Percentiles rank a stretch among this genome's conserved stretches.
Evolutionary conservation across 2,888 invertebrate species (phyloP).

Genomic region (Sussaba pulchella): DNA sequence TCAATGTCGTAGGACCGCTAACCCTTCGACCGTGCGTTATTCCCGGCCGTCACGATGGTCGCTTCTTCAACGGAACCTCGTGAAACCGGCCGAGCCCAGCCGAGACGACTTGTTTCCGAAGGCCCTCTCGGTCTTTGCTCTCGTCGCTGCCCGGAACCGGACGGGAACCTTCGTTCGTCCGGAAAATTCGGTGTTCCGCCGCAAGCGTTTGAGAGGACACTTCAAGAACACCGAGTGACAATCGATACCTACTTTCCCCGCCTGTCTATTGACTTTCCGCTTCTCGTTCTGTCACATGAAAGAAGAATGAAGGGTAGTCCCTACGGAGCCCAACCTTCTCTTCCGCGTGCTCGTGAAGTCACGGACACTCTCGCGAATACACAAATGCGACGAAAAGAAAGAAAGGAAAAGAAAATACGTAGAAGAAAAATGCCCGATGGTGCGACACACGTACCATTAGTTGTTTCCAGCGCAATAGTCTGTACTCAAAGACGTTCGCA

Average conservation of each 20-base stretch:
- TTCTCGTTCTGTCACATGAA: constrained; percentile 1
- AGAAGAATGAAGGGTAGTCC: background rate
- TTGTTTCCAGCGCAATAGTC: background rate
- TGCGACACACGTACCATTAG: too few relatives aligned
- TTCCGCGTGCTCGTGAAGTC: background rate
- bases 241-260: constrained; percentile 18
- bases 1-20: constrained; percentile 1
- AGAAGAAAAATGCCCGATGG: constrained; percentile 21
- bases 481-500: background rate
- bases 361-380: background rate
- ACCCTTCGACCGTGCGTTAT: constrained; percentile 20
- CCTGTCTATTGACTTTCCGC: constrained; percentile 35
- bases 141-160: constrained; percentile 63
- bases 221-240: constrained; percentile 19
- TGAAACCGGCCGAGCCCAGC: constrained; percentile 1
- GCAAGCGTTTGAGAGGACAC: constrained; percentile 70
- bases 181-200: constrained; percentile 77
- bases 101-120: background rate
- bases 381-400: background rate
- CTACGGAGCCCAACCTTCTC: background rate
- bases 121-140: constrained; percentile 64
- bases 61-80: constrained; percentile 8
- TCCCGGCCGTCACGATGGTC: constrained; percentile 27
- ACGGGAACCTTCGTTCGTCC: constrained; percentile 73
- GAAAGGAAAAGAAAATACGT: background rate